These are phyloP conservation scores for Perca fluviatilis DNA, from an alignment of 2,113 vertebrate genomes.

Conservation along the genomic window DNA sequence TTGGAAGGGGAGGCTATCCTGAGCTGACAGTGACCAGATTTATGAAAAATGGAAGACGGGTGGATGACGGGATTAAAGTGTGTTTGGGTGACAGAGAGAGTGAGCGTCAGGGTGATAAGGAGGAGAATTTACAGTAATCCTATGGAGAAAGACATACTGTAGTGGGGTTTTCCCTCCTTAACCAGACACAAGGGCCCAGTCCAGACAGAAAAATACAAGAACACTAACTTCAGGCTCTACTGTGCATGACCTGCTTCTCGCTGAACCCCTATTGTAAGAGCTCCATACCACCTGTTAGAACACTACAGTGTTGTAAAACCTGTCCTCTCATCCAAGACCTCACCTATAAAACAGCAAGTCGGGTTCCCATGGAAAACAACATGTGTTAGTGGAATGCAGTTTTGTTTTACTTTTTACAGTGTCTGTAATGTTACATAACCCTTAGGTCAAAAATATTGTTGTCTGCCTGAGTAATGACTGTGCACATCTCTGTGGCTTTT, in stretches of 20 bases:
- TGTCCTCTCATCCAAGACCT: conserved; percentile 63
- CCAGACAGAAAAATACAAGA: conserved; percentile 55
- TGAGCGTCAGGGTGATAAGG: neutral
- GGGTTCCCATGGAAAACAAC: conserved; percentile 62
- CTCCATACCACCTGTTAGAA: conserved; percentile 75
- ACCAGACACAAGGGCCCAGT: conserved; percentile 18
- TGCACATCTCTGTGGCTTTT: conserved; percentile 39
- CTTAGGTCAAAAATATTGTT: conserved; percentile 21
- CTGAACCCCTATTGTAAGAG: conserved; percentile 42
- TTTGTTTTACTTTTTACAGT: conserved; percentile 45
- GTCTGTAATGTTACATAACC: conserved; percentile 49
- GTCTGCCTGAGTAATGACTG: conserved; percentile 37
- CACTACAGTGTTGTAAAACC: conserved; percentile 68
- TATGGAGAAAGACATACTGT: conserved; percentile 10
- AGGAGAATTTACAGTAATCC: conserved; percentile 44
- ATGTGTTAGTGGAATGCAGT: conserved; percentile 68
- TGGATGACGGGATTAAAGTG: neutral
- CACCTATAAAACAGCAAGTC: conserved; percentile 74
- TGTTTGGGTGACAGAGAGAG: conserved; percentile 16
- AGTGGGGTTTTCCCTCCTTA: neutral
- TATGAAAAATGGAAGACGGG: conserved; percentile 39
- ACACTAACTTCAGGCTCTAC: conserved; percentile 61
- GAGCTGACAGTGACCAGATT: conserved; percentile 41
- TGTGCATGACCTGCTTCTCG: conserved; percentile 67
- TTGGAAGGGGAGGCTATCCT: conserved; percentile 53